A percentile compares a stretch with the other conserved stretches of the same genome.
These are phyloP conservation scores for Octodon degus DNA, from an alignment of 2,113 vertebrate genomes.

Conservation along the genomic window DNA sequence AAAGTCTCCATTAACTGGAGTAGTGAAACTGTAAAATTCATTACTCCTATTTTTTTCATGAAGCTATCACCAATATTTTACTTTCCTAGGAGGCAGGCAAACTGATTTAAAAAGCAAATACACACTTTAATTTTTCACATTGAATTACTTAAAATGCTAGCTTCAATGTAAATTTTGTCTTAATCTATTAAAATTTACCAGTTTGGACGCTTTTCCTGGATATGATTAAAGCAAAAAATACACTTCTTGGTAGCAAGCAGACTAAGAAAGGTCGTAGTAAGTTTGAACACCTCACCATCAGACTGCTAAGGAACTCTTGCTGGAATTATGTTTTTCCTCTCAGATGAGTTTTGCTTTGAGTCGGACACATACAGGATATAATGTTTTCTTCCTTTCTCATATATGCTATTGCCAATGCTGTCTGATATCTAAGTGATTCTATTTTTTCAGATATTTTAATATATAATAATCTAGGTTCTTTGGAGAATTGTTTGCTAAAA, in stretches of 20 bases:
- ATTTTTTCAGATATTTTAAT: background rate
- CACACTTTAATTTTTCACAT: background rate
- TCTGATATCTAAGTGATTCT: slow-evolving; percentile 23
- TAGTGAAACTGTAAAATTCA: background rate
- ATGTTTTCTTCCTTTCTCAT: slow-evolving; percentile 27
- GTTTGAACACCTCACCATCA: background rate
- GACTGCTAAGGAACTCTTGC: slow-evolving; percentile 6
- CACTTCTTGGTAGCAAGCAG: background rate
- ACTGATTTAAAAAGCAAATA: background rate
- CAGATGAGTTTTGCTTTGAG: slow-evolving; percentile 43
- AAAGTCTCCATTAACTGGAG: background rate
- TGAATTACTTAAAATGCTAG: background rate
- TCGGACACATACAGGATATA: background rate
- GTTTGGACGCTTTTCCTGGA: background rate
- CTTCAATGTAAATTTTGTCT: background rate
- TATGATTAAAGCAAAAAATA: slow-evolving; percentile 9
- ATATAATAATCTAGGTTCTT: slow-evolving; percentile 1
- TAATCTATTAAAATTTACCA: background rate
- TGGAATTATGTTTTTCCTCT: background rate
- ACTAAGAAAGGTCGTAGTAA: background rate
- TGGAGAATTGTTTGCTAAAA: slow-evolving; percentile 37
- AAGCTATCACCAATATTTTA: background rate
- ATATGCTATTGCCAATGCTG: background rate
- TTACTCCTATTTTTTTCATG: background rate
- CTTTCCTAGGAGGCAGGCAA: background rate